Percentiles rank a stretch among this genome's conserved stretches.
Conservation (phyloP, 2,888 invertebrate species). For the Cantharis rufa region DNA sequence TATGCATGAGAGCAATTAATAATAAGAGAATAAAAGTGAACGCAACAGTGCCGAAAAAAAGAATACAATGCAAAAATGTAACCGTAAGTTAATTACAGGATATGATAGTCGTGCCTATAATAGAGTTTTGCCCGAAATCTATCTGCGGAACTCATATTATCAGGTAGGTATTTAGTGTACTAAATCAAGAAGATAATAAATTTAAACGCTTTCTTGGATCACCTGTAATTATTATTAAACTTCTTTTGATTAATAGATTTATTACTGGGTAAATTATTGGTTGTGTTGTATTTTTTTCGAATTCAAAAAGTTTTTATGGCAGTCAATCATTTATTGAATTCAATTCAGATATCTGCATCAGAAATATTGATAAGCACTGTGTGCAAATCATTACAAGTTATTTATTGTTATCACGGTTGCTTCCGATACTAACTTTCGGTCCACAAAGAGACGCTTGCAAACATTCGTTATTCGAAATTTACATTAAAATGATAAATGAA, state of each 20-base stretch:
- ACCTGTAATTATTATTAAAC: neutral
- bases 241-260: neutral
- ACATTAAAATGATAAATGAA: neutral
- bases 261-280: neutral
- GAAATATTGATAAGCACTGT: neutral
- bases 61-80: constrained; percentile 19
- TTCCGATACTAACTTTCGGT: neutral
- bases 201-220: neutral
- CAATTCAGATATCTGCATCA: neutral
- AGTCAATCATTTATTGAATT: neutral
- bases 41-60: constrained; percentile 17
- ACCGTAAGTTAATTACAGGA: constrained; percentile 24
- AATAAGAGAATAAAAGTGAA: constrained; percentile 2
- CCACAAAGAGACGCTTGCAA: neutral
- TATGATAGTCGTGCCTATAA: constrained; percentile 12
- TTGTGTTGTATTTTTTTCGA: neutral
- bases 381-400: neutral
- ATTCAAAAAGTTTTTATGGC: neutral
- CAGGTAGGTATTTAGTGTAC: neutral
- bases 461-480: neutral
- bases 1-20: constrained; percentile 14
- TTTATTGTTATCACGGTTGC: neutral
- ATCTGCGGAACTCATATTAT: constrained; percentile 1
- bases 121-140: constrained; percentile 9
- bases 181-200: neutral